Evolutionary conservation across 1,140 invertebrate genomes (phyloP), one percentile per base, ranked within the genome.

Genomic region (Aphelenchoides fujianensis): DNA sequence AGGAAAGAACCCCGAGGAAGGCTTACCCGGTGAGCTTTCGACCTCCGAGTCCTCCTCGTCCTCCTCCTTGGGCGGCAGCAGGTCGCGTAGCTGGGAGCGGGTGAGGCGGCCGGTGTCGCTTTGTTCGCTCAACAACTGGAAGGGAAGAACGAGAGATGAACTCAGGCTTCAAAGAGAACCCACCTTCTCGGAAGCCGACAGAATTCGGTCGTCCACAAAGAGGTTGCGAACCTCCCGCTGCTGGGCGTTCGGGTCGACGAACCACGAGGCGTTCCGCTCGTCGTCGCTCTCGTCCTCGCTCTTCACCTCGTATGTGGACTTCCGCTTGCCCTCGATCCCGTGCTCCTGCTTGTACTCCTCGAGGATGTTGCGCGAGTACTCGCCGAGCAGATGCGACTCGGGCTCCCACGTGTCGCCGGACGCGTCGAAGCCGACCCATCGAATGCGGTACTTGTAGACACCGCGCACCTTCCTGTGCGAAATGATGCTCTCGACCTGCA

Each of bases 371-470:
- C n/a, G 32, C 1, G 27, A 31, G 31, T 34, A n/a, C n/a, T 34
- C 31, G 32, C 63, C 63, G 12, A 66, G n/a, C n/a, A 66, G 32
- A 66, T 66, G 16, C 12, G 9, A 19, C 31, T 66, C 63, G n/a
- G 63, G 63, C 34, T 66, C 63, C 63, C 63, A 66, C n/a, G 63
- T 66, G 63, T 66, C 63, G n/a, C n/a, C 27, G n/a, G 28, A 19
- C 2, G 16, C 16, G 1, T 37, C 32, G 3, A 41, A 66, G 12
- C 32, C 32, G 27, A 66, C 27, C 63, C 63, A 66, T 19, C 63
- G 63, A 66, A 66, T 66, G 12, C 63, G 27, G 32, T 19, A 66
- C 1, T n/a, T 34, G 63, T 36, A 34, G 37, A 41, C n/a, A 30
- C 63, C 32, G 12, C 63, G 9, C 31, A 41, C 63, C 32, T 36